Evolutionary conservation across 2,797 vertebrate species (phyloP).

Genomic region (Pteropus rufus): DNA sequence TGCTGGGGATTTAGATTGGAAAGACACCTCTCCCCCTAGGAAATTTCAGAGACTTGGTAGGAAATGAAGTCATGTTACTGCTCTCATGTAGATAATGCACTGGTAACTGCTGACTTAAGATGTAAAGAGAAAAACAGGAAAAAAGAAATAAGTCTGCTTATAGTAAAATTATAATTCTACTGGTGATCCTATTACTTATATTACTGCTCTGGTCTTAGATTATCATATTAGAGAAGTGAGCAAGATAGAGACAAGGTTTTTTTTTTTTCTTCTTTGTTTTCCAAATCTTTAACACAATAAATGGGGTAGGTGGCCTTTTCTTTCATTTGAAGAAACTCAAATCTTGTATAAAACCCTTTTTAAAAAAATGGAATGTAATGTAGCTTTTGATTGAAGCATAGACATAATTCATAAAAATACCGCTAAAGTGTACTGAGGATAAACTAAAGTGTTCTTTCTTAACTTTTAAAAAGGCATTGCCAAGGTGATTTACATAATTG

Average conservation of each 20-base stretch:
- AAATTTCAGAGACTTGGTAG: background rate
- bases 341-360: background rate
- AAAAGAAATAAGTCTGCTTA: background rate
- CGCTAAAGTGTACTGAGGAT: background rate
- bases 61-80: background rate
- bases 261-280: background rate
- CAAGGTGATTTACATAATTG: conserved; percentile 56
- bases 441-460: conserved; percentile 1
- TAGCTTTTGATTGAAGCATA: background rate
- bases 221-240: background rate
- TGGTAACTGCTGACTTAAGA: background rate
- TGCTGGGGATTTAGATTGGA: background rate
- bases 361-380: background rate
- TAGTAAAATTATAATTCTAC: background rate
- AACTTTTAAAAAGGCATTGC: conserved; percentile 18
- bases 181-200: background rate
- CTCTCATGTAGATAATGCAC: background rate
- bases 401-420: background rate
- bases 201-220: background rate
- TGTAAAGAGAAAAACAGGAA: background rate
- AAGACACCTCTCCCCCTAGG: background rate
- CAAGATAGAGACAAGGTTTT: background rate
- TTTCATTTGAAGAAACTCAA: background rate
- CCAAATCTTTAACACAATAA: background rate
- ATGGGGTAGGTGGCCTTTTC: background rate